Base-by-base conservation (phyloP, 2,113 vertebrate species). In the Semicossyphus pulcher region DNA sequence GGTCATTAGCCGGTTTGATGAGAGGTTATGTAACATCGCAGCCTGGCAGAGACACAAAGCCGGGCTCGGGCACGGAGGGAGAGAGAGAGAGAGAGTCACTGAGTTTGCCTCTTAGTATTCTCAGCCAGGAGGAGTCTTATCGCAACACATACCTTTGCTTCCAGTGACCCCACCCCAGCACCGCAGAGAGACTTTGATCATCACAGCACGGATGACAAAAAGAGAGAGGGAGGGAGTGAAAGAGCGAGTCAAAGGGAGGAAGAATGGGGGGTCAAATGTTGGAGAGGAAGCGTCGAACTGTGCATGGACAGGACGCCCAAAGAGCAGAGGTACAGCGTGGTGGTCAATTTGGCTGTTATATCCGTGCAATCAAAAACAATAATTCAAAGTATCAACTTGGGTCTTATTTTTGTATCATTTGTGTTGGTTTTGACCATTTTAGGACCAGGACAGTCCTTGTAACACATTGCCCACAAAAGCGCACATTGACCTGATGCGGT, bases 101-200 rank as follows among this genome's bases (percentile, higher is more conserved):
- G 29, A 58, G 53, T 72, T 54, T n/a, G 57, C 68, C n/a, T 73
- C 58, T 77, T 83, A 68, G 54, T 86, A 76, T 86, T 87, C 63
- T 28, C 41, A 80, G 42, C 69, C 81, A 84, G 80, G 83, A 75
- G 81, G 78, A 88, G 74, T 36, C 48, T 76, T 42, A 3, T 59
- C 57, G 63, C 23, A 34, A 69, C 72, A 39, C 49, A 37, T 36
- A 49, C 48, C 32, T 32, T 25, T 34, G 49, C 61, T 18, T 18
- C 36, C 1, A 15, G 21, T 57, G 36, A 37, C 61, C 45, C 64
- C 63, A 76, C 65, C 39, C 48, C 49, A 4, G 64, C 71, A 65
- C 87, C 62, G 84, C 89, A 86, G 88, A 90, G 80, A 81, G 71
- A 79, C 78, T 81, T 80, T 86, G 80, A 89, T 88, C 63, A 59